phyloP scores from a whole-genome alignment of 2,888 invertebrate genomes.

The Athrips mouffetella region DNA sequence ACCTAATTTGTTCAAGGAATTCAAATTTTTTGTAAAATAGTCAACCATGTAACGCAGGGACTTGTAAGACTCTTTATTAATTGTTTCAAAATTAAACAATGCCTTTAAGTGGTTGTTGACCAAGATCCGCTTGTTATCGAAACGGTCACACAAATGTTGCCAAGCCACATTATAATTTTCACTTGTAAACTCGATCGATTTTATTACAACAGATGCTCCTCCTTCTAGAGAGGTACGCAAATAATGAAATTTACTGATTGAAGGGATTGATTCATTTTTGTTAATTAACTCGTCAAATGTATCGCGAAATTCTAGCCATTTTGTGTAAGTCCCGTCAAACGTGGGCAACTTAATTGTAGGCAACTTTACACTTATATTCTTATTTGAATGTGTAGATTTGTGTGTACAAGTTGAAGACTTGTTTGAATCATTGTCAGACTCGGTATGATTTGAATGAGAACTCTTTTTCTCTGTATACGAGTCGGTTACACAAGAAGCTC shows the following conservation, averaged over 20 bases:
- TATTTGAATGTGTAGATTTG: no score
- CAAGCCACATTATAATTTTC: conserved; percentile 17
- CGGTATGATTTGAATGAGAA: no score
- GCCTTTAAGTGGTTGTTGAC: conserved; percentile 19
- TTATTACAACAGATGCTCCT: conserved; percentile 13
- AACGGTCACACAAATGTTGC: conserved; percentile 16
- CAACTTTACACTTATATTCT: no score
- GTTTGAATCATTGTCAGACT: no score
- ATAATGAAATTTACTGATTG: conserved; percentile 29
- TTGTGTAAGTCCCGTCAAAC: conserved; percentile 24
- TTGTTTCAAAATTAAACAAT: conserved; percentile 15
- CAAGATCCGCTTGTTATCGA: conserved; percentile 14
- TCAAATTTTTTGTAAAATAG: conserved; percentile 26
- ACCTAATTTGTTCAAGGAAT: conserved; percentile 27
- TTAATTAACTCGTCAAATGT: conserved; percentile 25
- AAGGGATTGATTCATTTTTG: conserved; percentile 22
- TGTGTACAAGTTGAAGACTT: no score
- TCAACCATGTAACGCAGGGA: conserved; percentile 17
- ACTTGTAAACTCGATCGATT: conserved; percentile 9
- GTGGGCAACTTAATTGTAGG: conserved; percentile 22
- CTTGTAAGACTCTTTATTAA: conserved; percentile 8
- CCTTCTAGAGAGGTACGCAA: conserved; percentile 22
- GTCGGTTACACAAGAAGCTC: no score
- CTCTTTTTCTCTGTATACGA: no score
- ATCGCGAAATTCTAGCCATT: conserved; percentile 26